Percentiles rank a stretch among this genome's conserved stretches.
Conservation (phyloP, 1,140 invertebrate species). For the Dendrolimus punctatus region DNA sequence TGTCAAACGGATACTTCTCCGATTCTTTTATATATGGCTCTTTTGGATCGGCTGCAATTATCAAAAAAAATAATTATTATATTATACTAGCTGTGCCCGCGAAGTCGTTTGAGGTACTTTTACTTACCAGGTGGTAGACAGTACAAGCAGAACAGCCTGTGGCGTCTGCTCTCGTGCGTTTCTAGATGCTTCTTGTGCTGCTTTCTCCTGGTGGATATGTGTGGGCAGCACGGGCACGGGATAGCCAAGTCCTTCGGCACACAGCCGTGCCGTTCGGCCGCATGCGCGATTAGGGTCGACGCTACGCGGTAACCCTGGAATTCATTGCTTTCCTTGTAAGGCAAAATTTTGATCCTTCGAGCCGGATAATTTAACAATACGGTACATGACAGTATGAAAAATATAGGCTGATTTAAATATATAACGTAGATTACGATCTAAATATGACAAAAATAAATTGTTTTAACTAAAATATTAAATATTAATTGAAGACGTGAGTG, state of each 20-base stretch:
- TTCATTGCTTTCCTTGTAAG: not conserved
- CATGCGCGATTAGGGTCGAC: constrained; percentile 43
- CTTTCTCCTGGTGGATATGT: constrained; percentile 50
- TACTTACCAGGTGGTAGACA: constrained; percentile 45
- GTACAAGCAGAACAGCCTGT: constrained; percentile 51
- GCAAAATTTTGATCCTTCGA: not conserved
- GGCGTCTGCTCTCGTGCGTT: constrained; percentile 33
- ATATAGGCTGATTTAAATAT: too few species aligned
- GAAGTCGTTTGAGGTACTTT: not conserved
- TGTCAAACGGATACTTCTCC: constrained; percentile 44
- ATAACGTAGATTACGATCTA: too few species aligned
- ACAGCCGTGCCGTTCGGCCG: constrained; percentile 40
- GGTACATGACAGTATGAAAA: too few species aligned
- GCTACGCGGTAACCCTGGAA: constrained; percentile 53
- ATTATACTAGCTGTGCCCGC: too few species aligned
- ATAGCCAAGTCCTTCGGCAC: constrained; percentile 35
- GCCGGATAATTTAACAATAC: too few species aligned
- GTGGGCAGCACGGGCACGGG: constrained; percentile 55
- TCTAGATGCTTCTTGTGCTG: constrained; percentile 55
- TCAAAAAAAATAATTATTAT: constrained; percentile 8
- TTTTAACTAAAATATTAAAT: too few species aligned
- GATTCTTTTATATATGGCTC: constrained; percentile 50
- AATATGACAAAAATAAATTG: too few species aligned
- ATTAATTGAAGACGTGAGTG: too few species aligned
- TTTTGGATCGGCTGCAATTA: constrained; percentile 32